Base-by-base conservation (phyloP, 2,888 invertebrate species). In the Azorinus chamasolen region DNA sequence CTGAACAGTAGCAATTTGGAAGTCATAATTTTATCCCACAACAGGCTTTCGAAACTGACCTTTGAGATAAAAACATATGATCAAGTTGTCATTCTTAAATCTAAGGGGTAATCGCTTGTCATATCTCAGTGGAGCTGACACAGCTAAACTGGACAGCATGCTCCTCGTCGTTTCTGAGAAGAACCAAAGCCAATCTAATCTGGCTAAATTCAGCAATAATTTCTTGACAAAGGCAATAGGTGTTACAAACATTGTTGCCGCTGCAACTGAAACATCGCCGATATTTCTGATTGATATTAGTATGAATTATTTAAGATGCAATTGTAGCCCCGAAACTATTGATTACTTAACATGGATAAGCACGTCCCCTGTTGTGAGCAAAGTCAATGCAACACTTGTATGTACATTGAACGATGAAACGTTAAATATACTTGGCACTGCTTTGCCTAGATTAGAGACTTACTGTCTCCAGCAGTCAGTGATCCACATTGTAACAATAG, bases 21-120 rank as follows among this genome's bases (percentile, higher is more conserved):
- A 20, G n/a, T 32, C 16, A 25, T 64, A 27, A 16, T 55, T 27
- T 24, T 64, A 22, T 54, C 64, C 14, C 6, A 45, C 18, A 64
- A 64, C 37, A 18, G 18, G 2, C 18, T 64, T 3, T 24, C 45
- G 5, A 10, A 41, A 14, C 18, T 64, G 14, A 32, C 18, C 25
- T 64, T 64, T 39, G 45, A 46, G 37, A 20, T 64, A n/a, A 43
- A 20, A 64, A 24, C 43, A 64, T 55, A 20, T 64, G 20, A 54
- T 8, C 16, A 24, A 32, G 10, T 37, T 64, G 10, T n/a, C 25
- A 45, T 8, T 55, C 12, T 18, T 64, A 8, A 55, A 64, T 46
- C 45, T 64, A n/a, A 27, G 55, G n/a, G 37, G 32, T 6, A 64
- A 64, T 22, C 43, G 22, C 10, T 12, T 64, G 0, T 45, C 45